Evolutionary conservation across 2,113 vertebrate genomes (phyloP).

Genomic region (Butorides virescens): DNA sequence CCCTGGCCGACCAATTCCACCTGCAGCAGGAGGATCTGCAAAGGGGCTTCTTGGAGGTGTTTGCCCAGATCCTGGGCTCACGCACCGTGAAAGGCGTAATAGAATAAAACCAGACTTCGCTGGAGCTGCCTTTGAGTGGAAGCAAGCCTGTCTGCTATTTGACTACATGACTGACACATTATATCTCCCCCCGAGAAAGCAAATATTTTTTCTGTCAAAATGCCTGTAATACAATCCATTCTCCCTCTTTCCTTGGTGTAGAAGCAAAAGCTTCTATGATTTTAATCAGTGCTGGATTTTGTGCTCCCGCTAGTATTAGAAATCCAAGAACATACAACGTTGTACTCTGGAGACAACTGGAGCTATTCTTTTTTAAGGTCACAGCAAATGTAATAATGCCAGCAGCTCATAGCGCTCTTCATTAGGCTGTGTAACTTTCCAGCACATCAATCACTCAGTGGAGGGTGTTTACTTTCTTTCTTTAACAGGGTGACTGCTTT

Average conservation of each 20-base stretch:
- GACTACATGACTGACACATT: not conserved
- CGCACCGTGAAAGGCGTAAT: fast-evolving
- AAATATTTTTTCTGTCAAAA: constrained; percentile 53
- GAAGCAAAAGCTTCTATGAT: constrained; percentile 3
- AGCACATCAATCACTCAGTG: not conserved
- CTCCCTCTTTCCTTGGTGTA: not conserved
- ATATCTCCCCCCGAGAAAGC: constrained; percentile 3
- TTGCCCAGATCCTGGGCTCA: not conserved
- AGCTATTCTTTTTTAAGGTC: constrained; percentile 50
- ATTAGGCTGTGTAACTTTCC: constrained; percentile 31
- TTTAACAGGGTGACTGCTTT: not conserved
- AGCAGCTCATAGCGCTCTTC: constrained; percentile 17
- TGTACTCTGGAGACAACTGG: not conserved
- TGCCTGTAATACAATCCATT: constrained; percentile 3
- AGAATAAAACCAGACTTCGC: not conserved
- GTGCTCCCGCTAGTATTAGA: not conserved
- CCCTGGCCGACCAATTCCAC: not conserved
- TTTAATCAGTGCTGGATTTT: constrained; percentile 45
- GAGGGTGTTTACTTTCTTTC: not conserved
- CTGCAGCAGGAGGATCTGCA: not conserved
- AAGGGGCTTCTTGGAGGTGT: not conserved
- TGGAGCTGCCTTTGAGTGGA: not conserved
- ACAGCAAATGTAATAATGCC: constrained; percentile 50
- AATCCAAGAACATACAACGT: constrained; percentile 45
- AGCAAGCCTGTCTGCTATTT: not conserved